Conservation (phyloP, 2,797 vertebrate species). For the Paedocypris micromegethes region DNA sequence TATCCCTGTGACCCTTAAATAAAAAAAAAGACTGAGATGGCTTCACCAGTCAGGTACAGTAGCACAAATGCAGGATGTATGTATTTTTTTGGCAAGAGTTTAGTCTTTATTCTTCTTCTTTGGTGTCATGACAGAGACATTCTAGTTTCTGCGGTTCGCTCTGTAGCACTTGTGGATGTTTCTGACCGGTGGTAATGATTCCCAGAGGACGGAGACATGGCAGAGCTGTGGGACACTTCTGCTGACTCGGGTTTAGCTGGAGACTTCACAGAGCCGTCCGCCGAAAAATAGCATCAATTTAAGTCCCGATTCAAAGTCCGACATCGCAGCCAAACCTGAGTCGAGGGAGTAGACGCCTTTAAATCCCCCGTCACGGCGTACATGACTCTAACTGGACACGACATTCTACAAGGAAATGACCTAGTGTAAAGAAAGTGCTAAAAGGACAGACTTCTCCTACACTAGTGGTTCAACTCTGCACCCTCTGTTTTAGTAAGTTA, state of each 20-base stretch:
- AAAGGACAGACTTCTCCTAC: too few relatives aligned
- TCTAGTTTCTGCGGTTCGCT: conserved; percentile 33
- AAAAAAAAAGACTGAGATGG: too few relatives aligned
- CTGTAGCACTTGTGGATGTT: conserved; percentile 30
- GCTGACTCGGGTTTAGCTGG: conserved; percentile 35
- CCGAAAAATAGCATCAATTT: conserved; percentile 38
- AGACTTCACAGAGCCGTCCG: conserved; percentile 33
- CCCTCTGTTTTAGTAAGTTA: too few relatives aligned
- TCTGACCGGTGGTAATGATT: conserved; percentile 37
- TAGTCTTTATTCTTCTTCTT: conserved; percentile 4
- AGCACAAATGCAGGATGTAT: neutral
- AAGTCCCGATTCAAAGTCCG: conserved; percentile 29
- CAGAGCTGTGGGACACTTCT: conserved; percentile 32
- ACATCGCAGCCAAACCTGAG: conserved; percentile 35
- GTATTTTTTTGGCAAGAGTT: conserved; percentile 18
- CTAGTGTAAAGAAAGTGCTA: too few relatives aligned
- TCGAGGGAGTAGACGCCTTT: conserved; percentile 12
- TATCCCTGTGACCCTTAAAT: too few relatives aligned
- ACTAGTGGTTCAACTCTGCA: too few relatives aligned
- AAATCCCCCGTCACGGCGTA: conserved; percentile 1
- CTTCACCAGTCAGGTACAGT: neutral
- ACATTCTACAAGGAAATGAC: too few relatives aligned
- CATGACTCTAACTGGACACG: too few relatives aligned
- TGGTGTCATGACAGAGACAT: conserved; percentile 30
- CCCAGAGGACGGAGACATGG: conserved; percentile 28